phyloP scores from a whole-genome alignment of 2,888 invertebrate genomes.

The Drosophila pegasa region DNA sequence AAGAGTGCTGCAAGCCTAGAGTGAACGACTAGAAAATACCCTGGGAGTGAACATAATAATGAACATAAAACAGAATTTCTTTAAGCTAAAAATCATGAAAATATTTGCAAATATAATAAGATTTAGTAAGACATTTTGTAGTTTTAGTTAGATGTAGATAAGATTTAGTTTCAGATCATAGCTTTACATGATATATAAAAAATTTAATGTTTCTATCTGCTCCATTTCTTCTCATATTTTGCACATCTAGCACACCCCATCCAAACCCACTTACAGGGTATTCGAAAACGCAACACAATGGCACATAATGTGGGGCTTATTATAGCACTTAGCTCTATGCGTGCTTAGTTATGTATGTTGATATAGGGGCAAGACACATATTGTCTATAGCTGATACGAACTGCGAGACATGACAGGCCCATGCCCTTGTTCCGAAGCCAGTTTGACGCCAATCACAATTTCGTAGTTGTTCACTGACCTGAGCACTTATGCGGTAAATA shows the following conservation, averaged over 20 bases:
- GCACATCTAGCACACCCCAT: background rate
- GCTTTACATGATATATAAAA: no score
- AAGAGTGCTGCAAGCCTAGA: background rate
- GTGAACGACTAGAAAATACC: conserved; percentile 4
- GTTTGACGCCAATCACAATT: conserved; percentile 52
- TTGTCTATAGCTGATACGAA: conserved; percentile 25
- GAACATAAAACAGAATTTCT: background rate
- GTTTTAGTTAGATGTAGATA: no score
- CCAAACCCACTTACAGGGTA: conserved; percentile 1
- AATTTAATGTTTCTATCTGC: no score
- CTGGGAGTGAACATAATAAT: background rate
- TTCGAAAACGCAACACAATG: conserved; percentile 52
- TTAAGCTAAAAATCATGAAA: background rate
- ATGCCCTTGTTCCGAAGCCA: conserved; percentile 69
- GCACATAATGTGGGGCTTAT: conserved; percentile 64
- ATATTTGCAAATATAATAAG: background rate
- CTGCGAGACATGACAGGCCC: conserved; percentile 32
- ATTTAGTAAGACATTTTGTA: no score
- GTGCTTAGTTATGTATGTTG: conserved; percentile 19
- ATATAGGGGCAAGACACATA: conserved; percentile 38
- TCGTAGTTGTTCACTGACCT: conserved; percentile 25
- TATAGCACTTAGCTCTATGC: conserved; percentile 55
- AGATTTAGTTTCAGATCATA: no score
- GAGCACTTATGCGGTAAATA: conserved; percentile 13
- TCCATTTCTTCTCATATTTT: background rate